A percentile compares a stretch with the other conserved stretches of the same genome.
Evolutionary conservation across 2,888 invertebrate genomes (phyloP).

Genomic region (Drosophila infuscata): DNA sequence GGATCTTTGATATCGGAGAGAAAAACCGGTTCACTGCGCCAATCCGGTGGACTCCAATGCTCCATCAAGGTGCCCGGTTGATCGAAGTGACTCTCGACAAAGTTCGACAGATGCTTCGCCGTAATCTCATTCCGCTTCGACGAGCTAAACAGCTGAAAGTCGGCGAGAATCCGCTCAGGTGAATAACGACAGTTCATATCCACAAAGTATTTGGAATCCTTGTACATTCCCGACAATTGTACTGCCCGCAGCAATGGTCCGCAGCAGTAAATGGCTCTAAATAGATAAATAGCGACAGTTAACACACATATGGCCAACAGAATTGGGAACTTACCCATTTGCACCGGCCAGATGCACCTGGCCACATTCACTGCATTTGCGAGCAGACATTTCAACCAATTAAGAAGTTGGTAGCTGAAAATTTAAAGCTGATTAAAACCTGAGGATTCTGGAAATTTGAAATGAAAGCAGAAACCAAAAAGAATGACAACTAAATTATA

Average conservation of each 20-base stretch:
- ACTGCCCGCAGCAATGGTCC: slow-evolving; percentile 92
- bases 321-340: slow-evolving; percentile 40
- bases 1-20: slow-evolving; percentile 90
- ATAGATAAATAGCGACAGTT: neutral
- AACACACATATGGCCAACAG: neutral
- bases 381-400: slow-evolving; percentile 42
- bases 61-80: slow-evolving; percentile 46
- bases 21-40: slow-evolving; percentile 80
- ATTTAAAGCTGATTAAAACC: slow-evolving; percentile 22
- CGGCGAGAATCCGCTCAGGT: slow-evolving; percentile 88
- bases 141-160: slow-evolving; percentile 86
- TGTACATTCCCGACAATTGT: slow-evolving; percentile 91
- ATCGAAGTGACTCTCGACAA: slow-evolving; percentile 63
- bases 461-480: neutral
- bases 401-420: slow-evolving; percentile 19
- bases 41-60: slow-evolving; percentile 52
- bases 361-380: slow-evolving; percentile 49
- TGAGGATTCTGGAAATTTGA: neutral
- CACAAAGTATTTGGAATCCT: slow-evolving; percentile 95
- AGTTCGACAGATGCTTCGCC: slow-evolving; percentile 41
- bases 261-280: slow-evolving; percentile 92
- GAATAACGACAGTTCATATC: slow-evolving; percentile 92
- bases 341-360: slow-evolving; percentile 43
- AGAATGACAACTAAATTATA: slow-evolving; percentile 23
- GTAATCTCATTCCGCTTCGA: slow-evolving; percentile 61